Conservation (phyloP, 2,888 invertebrate genomes). For the Phytoseiulus persimilis region DNA sequence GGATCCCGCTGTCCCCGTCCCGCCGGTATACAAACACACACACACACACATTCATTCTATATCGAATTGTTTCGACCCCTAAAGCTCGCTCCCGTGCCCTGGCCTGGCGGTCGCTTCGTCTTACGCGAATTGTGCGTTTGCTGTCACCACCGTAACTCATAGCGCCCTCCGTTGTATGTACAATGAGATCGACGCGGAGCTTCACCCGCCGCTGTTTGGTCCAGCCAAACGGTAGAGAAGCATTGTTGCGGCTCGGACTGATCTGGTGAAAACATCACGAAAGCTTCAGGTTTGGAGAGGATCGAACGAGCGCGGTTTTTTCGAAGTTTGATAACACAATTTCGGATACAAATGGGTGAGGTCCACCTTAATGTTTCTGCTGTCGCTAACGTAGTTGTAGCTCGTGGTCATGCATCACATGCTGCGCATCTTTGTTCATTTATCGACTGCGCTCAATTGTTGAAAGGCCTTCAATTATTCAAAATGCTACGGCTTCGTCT, state of each 20-base stretch:
- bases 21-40: too few species aligned
- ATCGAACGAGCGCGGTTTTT: neutral
- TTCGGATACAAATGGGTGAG: neutral
- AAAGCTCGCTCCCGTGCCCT: neutral
- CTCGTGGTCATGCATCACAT: slow-evolving; percentile 5
- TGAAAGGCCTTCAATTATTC: neutral
- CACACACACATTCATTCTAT: neutral
- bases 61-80: neutral
- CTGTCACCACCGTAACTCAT: too few species aligned
- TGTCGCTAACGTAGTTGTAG: neutral
- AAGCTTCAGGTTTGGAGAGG: neutral
- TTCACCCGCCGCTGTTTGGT: too few species aligned
- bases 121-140: too few species aligned
- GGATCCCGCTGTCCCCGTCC: too few species aligned
- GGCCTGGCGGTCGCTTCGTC: too few species aligned
- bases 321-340: neutral
- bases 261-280: neutral
- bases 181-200: too few species aligned
- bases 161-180: too few species aligned
- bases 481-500: neutral
- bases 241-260: too few species aligned
- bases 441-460: neutral
- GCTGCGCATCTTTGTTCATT: neutral
- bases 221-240: too few species aligned
- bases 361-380: neutral